Evolutionary conservation across 2,888 invertebrate species (phyloP).

Genomic region (Osmoderma eremita): DNA sequence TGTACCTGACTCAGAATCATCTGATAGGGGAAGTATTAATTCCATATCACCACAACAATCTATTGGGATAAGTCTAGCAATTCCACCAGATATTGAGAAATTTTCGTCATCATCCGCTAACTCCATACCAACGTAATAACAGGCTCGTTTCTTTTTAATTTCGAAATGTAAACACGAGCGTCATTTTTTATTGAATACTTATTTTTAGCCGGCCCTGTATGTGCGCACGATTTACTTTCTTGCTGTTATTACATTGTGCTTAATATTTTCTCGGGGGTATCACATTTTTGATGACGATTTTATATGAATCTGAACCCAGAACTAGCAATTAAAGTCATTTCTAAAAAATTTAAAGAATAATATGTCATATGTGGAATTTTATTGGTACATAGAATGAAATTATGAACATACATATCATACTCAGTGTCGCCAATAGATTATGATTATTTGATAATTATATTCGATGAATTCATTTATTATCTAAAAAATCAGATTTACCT

Average conservation of each 20-base stretch:
- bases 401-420: not conserved
- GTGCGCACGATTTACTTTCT: constrained; percentile 1
- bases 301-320: not conserved
- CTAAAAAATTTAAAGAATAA: constrained; percentile 18
- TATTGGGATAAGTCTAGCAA: constrained; percentile 15
- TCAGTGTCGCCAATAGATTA: not conserved
- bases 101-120: constrained; percentile 25
- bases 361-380: constrained; percentile 28
- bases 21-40: constrained; percentile 22
- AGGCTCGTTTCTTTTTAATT: constrained; percentile 14
- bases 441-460: too few species aligned
- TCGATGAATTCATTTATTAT: too few species aligned
- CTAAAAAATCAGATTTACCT: too few species aligned
- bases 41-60: constrained; percentile 15
- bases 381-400: constrained; percentile 14
- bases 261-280: not conserved
- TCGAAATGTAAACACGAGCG: constrained; percentile 28
- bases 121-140: constrained; percentile 31
- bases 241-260: constrained; percentile 21
- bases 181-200: constrained; percentile 14
- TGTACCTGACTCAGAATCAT: constrained; percentile 23
- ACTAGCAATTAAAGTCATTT: constrained; percentile 16
- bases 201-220: constrained; percentile 9
- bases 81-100: constrained; percentile 10
- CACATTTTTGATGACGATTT: constrained; percentile 2